Evolutionary conservation across 2,888 invertebrate species (phyloP), one percentile per base, ranked within the genome.

Genomic region (Physocephala rufipes): DNA sequence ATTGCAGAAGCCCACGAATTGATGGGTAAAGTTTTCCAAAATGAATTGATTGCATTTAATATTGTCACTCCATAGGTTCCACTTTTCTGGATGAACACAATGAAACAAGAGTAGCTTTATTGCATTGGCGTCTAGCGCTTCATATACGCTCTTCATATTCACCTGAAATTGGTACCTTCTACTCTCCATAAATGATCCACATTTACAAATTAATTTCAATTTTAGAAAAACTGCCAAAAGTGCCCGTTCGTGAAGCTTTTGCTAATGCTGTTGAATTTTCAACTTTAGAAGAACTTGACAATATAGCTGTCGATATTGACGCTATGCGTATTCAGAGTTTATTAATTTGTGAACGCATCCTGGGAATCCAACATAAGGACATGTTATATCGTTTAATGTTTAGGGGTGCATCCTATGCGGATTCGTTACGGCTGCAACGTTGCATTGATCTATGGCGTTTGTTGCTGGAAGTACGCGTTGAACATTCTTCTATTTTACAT

Each of bases 381-480:
- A 93, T 94, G 71, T 90, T 95, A 72, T 95, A 93, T 86, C 88
- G 92, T 62, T 87, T 92, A 74, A 92, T 92, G 89, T 91, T 90
- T 84, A 87, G 92, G 74, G 93, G 93, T 68, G 92, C 93, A 1
- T 89, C 91, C 0, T 92, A 91, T 85, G 92, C 91, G 5, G 92
- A 93, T 82, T 89, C 91, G 30, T 86, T 90, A 81, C 89, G 91
- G 70, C 93, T 94, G 85, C 94, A 94, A 85, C 89, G 92, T 75
- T 95, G 96, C 86, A 91, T 95, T 75, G 94, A 95, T 84, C 88
- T 96, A 70, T 97, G 96, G 96, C 89, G 90, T 73, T 90, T 95
- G 86, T 93, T 94, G 67, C 88, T 96, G 70, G 91, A 93, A 84
- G 89, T 95, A 74, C 90, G 95, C 76, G 91, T 95, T 19, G 89